phyloP scores from a whole-genome alignment of 2,797 vertebrate species.

The Gymnodraco acuticeps region DNA sequence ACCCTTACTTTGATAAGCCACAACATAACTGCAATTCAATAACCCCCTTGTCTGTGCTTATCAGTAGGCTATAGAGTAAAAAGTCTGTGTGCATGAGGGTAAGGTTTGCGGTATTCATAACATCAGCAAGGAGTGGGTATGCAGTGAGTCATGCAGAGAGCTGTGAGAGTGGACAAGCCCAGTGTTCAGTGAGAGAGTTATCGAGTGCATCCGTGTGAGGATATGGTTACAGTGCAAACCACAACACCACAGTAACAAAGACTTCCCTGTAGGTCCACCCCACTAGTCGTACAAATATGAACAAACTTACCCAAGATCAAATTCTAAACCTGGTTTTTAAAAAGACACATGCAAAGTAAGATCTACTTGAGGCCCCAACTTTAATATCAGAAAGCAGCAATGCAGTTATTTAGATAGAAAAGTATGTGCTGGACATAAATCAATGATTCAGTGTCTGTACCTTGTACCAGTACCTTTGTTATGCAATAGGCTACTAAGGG shows the following conservation, averaged over 20 bases:
- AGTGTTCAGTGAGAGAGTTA: constrained; percentile 59
- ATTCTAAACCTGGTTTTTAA: constrained; percentile 56
- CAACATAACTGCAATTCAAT: not conserved
- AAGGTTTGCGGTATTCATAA: constrained; percentile 33
- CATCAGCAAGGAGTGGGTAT: constrained; percentile 27
- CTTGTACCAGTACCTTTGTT: not conserved
- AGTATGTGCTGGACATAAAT: not conserved
- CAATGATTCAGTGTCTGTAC: not conserved
- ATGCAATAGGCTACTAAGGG: not conserved
- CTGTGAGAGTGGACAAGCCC: constrained; percentile 64
- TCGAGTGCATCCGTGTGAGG: constrained; percentile 47
- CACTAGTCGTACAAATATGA: constrained; percentile 14
- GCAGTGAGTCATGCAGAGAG: constrained; percentile 77
- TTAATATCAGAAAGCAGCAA: constrained; percentile 27
- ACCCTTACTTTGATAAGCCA: not conserved
- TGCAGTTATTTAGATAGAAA: constrained; percentile 18
- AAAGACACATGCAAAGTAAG: constrained; percentile 42
- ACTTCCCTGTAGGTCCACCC: constrained; percentile 28
- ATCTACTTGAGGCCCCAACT: constrained; percentile 6
- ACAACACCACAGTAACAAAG: constrained; percentile 60
- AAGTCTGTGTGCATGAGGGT: constrained; percentile 16
- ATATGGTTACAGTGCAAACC: constrained; percentile 41
- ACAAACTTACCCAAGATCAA: constrained; percentile 57
- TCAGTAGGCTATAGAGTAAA: constrained; percentile 11
- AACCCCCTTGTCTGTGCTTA: constrained; percentile 3